These are phyloP conservation scores for Eupithecia exiguata DNA, from an alignment of 2,888 invertebrate genomes.

Conservation along the genomic window DNA sequence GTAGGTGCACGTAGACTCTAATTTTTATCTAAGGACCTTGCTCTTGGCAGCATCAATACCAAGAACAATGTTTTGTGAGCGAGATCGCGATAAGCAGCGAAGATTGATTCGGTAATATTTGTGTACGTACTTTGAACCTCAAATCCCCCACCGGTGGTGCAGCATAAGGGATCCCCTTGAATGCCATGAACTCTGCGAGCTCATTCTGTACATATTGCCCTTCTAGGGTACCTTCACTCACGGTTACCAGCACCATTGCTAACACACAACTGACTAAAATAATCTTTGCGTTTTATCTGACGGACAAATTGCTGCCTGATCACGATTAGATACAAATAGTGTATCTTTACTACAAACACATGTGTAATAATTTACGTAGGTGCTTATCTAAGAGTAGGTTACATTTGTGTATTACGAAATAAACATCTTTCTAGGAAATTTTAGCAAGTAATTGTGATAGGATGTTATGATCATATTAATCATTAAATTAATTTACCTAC, in stretches of 20 bases:
- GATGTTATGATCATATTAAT: background rate
- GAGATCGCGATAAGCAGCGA: background rate
- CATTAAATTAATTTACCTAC: background rate
- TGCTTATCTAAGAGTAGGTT: background rate
- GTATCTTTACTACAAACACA: background rate
- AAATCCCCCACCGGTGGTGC: constrained; percentile 64
- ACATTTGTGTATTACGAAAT: background rate
- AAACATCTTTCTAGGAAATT: background rate
- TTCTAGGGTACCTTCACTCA: constrained; percentile 59
- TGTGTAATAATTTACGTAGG: background rate
- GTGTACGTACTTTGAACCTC: constrained; percentile 61
- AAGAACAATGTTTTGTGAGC: background rate
- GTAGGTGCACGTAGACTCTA: background rate
- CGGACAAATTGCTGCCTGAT: background rate
- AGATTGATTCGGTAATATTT: background rate
- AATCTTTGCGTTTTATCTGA: background rate
- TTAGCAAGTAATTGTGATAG: background rate
- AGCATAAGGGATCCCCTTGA: constrained; percentile 72
- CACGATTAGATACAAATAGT: background rate
- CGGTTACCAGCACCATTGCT: constrained; percentile 51
- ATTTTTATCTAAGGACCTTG: background rate
- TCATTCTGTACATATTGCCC: constrained; percentile 57
- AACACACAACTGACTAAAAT: background rate
- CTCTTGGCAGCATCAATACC: background rate
- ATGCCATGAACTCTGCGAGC: constrained; percentile 61